Percentiles rank a stretch among this genome's conserved stretches.
These are phyloP conservation scores for Ommatoiulus sabulosus DNA, from an alignment of 2,888 invertebrate genomes.

Conservation along the genomic window DNA sequence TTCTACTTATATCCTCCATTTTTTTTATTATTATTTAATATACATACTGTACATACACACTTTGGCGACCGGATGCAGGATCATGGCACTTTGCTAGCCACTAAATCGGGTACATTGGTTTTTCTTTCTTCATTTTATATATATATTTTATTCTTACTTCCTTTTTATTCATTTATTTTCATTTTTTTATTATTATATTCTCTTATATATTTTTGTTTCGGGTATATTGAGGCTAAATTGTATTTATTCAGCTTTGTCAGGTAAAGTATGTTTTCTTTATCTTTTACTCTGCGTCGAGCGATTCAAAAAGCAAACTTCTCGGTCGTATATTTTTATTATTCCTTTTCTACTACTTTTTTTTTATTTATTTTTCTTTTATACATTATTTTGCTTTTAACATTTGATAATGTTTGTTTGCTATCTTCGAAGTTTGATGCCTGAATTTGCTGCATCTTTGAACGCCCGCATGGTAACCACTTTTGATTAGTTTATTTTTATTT, in stretches of 20 bases:
- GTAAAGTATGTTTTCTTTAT: slow-evolving; percentile 40
- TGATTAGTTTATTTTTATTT: neutral
- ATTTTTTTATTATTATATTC: neutral
- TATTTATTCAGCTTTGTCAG: slow-evolving; percentile 19
- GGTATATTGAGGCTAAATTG: neutral
- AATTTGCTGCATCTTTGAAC: slow-evolving; percentile 27
- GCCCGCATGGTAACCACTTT: slow-evolving; percentile 9
- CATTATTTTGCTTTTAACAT: slow-evolving; percentile 7
- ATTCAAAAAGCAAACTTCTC: neutral
- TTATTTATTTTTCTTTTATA: neutral
- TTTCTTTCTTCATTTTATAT: slow-evolving; percentile 25
- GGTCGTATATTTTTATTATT: slow-evolving; percentile 36
- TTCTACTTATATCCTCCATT: neutral
- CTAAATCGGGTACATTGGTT: neutral
- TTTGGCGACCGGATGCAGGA: neutral
- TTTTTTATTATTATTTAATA: neutral
- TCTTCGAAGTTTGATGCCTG: slow-evolving; percentile 36
- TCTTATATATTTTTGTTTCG: neutral
- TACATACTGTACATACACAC: neutral
- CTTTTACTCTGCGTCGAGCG: neutral
- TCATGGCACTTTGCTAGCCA: neutral
- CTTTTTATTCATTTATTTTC: neutral
- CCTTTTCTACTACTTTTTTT: neutral
- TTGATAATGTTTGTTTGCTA: slow-evolving; percentile 40
- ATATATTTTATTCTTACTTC: neutral